phyloP scores from a whole-genome alignment of 2,888 invertebrate genomes.

The Arctia plantaginis region DNA sequence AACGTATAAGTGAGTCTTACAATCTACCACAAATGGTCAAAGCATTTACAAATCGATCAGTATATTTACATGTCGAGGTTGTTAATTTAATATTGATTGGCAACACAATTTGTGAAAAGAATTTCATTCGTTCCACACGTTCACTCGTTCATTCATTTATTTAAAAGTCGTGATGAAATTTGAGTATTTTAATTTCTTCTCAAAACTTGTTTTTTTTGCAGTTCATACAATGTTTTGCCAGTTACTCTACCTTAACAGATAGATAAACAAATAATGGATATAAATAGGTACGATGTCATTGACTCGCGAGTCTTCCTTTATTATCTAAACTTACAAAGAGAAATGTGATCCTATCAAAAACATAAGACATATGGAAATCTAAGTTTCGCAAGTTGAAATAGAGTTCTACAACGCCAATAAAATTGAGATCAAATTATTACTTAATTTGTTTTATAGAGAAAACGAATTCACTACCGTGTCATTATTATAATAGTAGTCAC shows the following conservation, averaged over 20 bases:
- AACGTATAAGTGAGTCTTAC: slow-evolving; percentile 38
- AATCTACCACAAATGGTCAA: slow-evolving; percentile 41
- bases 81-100: slow-evolving; percentile 37
- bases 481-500: too few species aligned
- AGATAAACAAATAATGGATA: not conserved
- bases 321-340: not conserved
- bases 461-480: too few species aligned
- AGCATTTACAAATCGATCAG: slow-evolving; percentile 51
- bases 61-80: slow-evolving; percentile 46
- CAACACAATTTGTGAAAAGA: slow-evolving; percentile 32
- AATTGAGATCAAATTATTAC: not conserved
- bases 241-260: not conserved
- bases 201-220: not conserved
- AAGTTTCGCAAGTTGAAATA: not conserved
- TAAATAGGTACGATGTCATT: not conserved
- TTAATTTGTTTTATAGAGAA: not conserved
- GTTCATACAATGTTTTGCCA: not conserved
- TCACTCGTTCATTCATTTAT: not conserved
- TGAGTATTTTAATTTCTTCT: not conserved
- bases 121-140: slow-evolving; percentile 21
- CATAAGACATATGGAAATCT: not conserved
- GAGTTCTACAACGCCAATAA: not conserved
- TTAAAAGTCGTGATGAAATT: not conserved
- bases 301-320: not conserved
- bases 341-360: not conserved